Base-by-base conservation (phyloP, 1,140 invertebrate genomes). In the Drosophila grimshawi region DNA sequence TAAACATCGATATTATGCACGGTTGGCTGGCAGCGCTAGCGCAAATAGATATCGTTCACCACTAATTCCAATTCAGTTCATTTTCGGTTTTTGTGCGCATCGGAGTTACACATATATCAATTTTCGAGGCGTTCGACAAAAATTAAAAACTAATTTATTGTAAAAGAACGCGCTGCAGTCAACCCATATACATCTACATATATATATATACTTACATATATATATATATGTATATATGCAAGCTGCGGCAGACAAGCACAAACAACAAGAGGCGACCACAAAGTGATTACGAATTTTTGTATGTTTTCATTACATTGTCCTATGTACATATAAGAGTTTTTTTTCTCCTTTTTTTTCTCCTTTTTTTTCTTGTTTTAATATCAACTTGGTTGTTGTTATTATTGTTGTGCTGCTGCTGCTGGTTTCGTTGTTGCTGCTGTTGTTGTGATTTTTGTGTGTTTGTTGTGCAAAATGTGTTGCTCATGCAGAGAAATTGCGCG, bases 261-360 rank as follows among this genome's bases (percentile, higher is more conserved):
- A 41, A 19, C n/a, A 52, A 29, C 46, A 46, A 39, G 39, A 60
- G 48, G 48, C 70, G 55, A 41, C 48, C 32, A 67, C 64, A 55
- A 71, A 86, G 81, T 86, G 82, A 86, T 86, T 82, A 82, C 81
- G 70, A 80, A 76, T 78, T 78, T 81, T 78, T 81, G 55, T 73
- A 73, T 73, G 70, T 73, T 68, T 60, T 73, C 29, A 43, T 39
- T 73, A 55, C 48, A 52, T 59, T 39, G 33, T 19, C 11, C 30
- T 27, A 11, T 37, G 7, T 56, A 49, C 46, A 56, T 60, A 73
- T 48, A 46, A 8, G 7, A 45, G 7, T 57, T 57, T 65, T 68
- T 57, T 64, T n/a, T n/a, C n/a, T n/a, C n/a, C n/a, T n/a, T n/a
- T n/a, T n/a, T n/a, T 41, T 5, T n/a, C 6, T 30, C 19, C 32